Evolutionary conservation across 2,888 invertebrate genomes (phyloP).

Genomic region (Hirtodrosophila trivittata): DNA sequence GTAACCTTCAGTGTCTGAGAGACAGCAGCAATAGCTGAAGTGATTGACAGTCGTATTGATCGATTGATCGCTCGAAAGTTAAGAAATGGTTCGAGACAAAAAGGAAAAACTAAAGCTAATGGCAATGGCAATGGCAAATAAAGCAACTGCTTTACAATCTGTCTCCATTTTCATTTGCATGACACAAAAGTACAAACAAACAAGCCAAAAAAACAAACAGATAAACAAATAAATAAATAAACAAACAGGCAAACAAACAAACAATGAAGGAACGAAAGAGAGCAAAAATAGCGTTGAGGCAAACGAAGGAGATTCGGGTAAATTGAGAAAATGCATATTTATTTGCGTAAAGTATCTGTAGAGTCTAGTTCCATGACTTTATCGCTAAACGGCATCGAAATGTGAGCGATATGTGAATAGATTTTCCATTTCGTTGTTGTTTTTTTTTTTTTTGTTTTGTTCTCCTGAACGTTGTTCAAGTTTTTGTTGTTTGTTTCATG

Average conservation of each 20-base stretch:
- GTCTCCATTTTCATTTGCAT: conserved; percentile 66
- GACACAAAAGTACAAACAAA: conserved; percentile 41
- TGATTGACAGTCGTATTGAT: conserved; percentile 4
- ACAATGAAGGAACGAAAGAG: conserved; percentile 2
- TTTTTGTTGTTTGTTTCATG: conserved; percentile 56
- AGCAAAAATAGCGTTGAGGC: not conserved
- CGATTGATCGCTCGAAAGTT: conserved; percentile 25
- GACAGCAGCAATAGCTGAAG: no score
- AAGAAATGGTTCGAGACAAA: conserved; percentile 7
- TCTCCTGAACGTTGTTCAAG: conserved; percentile 25
- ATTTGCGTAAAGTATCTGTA: conserved; percentile 70
- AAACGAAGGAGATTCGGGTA: conserved; percentile 23
- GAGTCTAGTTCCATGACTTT: conserved; percentile 51
- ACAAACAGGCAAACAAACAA: conserved; percentile 15
- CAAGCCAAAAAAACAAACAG: conserved; percentile 21
- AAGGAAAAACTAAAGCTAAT: conserved; percentile 11
- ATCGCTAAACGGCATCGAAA: conserved; percentile 71
- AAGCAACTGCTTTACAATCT: conserved; percentile 38
- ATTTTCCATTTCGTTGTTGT: conserved; percentile 42
- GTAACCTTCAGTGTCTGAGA: no score
- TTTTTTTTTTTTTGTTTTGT: conserved; percentile 16
- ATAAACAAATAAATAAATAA: conserved; percentile 30
- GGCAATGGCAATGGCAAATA: conserved; percentile 42
- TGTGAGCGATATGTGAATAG: conserved; percentile 71
- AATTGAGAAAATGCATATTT: conserved; percentile 71